These are phyloP conservation scores for Scelioninae gen. 2 DNA, from an alignment of 2,888 invertebrate genomes.

Conservation along the genomic window DNA sequence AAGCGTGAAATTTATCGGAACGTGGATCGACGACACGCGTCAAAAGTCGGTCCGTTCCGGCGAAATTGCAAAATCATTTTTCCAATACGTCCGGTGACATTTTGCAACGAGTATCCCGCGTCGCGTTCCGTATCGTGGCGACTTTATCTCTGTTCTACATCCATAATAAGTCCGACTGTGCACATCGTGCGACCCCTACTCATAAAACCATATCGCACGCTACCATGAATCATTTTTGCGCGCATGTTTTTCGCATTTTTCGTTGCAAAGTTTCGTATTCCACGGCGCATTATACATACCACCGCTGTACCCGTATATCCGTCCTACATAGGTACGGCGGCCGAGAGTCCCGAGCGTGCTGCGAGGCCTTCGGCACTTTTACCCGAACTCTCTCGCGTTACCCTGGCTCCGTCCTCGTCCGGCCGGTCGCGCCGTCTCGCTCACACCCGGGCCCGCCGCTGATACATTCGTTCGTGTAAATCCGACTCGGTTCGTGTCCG, in stretches of 20 bases:
- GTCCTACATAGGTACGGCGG: constrained; percentile 23
- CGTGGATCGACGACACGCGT: too few relatives aligned
- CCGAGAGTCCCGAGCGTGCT: constrained; percentile 13
- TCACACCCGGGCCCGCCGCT: constrained; percentile 4
- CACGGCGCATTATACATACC: constrained; percentile 30
- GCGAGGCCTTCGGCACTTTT: constrained; percentile 58
- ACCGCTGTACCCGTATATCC: constrained; percentile 29
- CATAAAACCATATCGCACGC: constrained; percentile 38
- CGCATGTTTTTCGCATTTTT: constrained; percentile 48
- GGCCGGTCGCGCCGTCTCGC: constrained; percentile 9
- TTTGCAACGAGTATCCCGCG: constrained; percentile 10
- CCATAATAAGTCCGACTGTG: constrained; percentile 29
- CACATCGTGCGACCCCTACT: constrained; percentile 14
- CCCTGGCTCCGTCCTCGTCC: constrained; percentile 40
- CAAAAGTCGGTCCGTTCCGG: background rate
- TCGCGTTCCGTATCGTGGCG: constrained; percentile 24
- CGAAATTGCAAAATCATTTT: constrained; percentile 14
- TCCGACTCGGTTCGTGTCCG: constrained; percentile 51
- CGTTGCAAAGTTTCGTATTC: constrained; percentile 43
- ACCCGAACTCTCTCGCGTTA: constrained; percentile 57
- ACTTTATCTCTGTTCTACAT: constrained; percentile 45
- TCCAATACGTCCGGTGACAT: constrained; percentile 7
- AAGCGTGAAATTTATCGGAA: too few relatives aligned
- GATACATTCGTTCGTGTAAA: constrained; percentile 50
- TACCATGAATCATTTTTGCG: constrained; percentile 46